Evolutionary conservation across 2,888 invertebrate genomes (phyloP), one percentile per base, ranked within the genome.

Genomic region (Apodemia zela): DNA sequence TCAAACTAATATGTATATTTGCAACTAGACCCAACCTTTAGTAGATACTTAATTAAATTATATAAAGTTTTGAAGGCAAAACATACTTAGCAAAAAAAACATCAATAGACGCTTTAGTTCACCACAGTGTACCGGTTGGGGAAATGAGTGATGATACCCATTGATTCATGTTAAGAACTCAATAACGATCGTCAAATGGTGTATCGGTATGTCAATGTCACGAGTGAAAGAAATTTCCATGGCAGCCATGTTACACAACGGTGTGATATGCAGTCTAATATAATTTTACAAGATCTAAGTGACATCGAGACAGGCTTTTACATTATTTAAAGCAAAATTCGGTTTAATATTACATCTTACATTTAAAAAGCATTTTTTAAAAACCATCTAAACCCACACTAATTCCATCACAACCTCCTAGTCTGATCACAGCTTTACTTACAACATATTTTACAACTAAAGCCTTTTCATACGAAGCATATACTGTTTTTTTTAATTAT

Each of bases 401-500:
- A 74, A 75, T 67, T 75, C 79, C 84, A 79, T 89, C 90, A 89
- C 90, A 90, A 89, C 90, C 90, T 77, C 82, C 89, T 82, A 82
- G 73, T 80, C 86, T 82, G 86, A 90, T 90, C 89, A 90, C 89
- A 89, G 90, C 81, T 80, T 82, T 76, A 81, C 82, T 85, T 85
- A 85, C 82, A 29, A 57, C 78, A 80, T 74, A 76, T 76, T 74
- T 76, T 73, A 76, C 77, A 79, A 66, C 74, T 78, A 78, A 47
- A 58, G 63, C 45, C 11, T 62, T 73, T 68, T 69, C 65, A 67
- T 61, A 63, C 63, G 63, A 65, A 67, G 63, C 64, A 49, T 51
- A 59, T 35, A 5, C 29, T 13, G n/a, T 29, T 15, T 59, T 33
- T 33, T 29, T 42, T 42, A 42, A 10, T 42, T 15, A 42, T 15